A percentile compares a stretch with the other conserved stretches of the same genome.
phyloP scores from a whole-genome alignment of 2,888 invertebrate genomes.

The Pterostichus niger region DNA sequence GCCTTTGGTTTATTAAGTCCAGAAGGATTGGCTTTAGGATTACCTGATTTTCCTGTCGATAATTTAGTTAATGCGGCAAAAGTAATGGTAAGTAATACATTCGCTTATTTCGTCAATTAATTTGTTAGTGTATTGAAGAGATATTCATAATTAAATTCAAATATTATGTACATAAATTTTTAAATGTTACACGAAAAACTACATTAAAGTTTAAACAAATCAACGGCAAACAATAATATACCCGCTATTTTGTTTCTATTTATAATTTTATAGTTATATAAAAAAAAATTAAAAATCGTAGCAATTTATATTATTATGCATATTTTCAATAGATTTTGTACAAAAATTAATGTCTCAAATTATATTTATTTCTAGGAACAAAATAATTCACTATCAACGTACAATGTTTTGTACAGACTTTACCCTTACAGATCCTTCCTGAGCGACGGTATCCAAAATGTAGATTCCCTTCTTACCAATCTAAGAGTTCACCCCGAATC shows the following conservation, averaged over 20 bases:
- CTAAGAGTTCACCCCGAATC: conserved; percentile 77
- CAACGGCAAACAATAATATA: no score
- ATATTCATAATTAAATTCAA: no score
- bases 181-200: no score
- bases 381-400: conserved; percentile 83
- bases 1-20: conserved; percentile 89
- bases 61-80: conserved; percentile 84
- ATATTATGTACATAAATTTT: no score
- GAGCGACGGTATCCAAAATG: conserved; percentile 86
- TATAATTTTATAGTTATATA: no score
- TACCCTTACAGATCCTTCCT: conserved; percentile 92
- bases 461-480: conserved; percentile 85
- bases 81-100: conserved; percentile 81
- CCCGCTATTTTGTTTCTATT: no score
- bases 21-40: conserved; percentile 84
- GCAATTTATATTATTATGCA: no score
- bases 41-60: conserved; percentile 95
- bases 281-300: no score
- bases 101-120: background rate
- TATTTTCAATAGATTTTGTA: no score
- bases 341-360: conserved; percentile 31
- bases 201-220: no score
- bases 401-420: conserved; percentile 85
- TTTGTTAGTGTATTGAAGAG: no score
- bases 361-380: conserved; percentile 80